Base-by-base conservation (phyloP, 2,888 invertebrate species). In the Myopa tessellatipennis region DNA sequence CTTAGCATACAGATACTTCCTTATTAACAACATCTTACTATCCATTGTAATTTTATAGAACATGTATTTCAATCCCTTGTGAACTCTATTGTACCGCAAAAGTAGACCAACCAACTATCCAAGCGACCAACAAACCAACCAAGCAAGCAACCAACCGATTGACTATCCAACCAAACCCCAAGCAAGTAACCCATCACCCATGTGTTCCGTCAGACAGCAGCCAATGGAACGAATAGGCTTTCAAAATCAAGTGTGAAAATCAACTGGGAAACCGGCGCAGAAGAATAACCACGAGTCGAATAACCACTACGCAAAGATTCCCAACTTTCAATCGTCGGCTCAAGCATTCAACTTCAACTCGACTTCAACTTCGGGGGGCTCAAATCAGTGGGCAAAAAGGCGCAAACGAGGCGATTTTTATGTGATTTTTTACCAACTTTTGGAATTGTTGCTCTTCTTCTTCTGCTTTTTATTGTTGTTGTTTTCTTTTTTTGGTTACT, bases 371-470 rank as follows among this genome's bases (percentile, higher is more conserved):
- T 52, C 67, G 40, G 58, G 38, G 8, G 36, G 3, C 38, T 65
- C 14, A 60, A 40, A 75, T 60, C 58, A 60, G 58, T n/a, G 14
- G 79, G 78, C 55, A 81, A 82, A 65, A 83, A 87, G 86, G 86
- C 83, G 87, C 87, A 84, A 87, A 83, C 82, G 84, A 84, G 82
- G 86, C 84, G 85, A 84, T 84, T 86, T 87, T 87, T 83, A 86
- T 86, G 86, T 86, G 87, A 85, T 86, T 86, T 86, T 85, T 85
- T 85, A 84, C 85, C 87, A 84, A 83, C 79, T 79, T 80, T 78
- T 83, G 76, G 78, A 74, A 81, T 80, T 69, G 78, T 80, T 78
- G 80, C 81, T 73, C 79, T 58, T 73, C 61, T 74, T 16, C 52
- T 38, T 63, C 79, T 60, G 10, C 40, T 67, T 74, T 1, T 26